Conservation (phyloP, 2,797 vertebrate genomes). For the Neosilurus hyrtlii region DNA sequence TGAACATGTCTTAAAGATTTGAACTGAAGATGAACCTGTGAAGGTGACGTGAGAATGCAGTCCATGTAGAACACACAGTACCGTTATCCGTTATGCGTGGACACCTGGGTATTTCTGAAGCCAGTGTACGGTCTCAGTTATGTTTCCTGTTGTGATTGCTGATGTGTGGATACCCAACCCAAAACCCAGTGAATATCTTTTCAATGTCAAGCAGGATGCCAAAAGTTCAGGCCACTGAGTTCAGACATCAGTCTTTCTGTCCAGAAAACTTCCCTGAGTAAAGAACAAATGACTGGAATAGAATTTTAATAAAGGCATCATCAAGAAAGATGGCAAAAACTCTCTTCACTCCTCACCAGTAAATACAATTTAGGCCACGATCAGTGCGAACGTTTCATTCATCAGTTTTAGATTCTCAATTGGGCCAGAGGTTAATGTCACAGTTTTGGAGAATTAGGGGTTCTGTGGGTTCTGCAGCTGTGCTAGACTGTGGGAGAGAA, state of each 20-base stretch:
- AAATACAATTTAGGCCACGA: not conserved
- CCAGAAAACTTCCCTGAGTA: not conserved
- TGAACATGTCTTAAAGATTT: too few relatives aligned
- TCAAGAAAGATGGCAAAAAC: not conserved
- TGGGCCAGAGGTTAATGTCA: not conserved
- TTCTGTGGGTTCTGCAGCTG: slow-evolving; percentile 45
- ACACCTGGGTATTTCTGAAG: not conserved
- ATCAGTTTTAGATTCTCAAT: not conserved
- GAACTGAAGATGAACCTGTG: not conserved
- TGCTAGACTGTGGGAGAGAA: slow-evolving; percentile 36
- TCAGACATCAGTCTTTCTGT: not conserved
- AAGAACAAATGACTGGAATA: not conserved
- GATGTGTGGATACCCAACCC: not conserved
- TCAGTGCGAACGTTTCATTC: not conserved
- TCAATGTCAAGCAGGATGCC: not conserved
- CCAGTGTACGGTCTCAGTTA: not conserved
- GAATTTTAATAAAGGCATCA: not conserved
- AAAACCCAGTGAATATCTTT: not conserved
- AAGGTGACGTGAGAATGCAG: not conserved
- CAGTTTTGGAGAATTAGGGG: slow-evolving; percentile 37
- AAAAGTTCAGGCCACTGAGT: not conserved
- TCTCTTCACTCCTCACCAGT: not conserved
- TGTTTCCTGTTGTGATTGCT: not conserved
- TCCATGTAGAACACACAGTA: not conserved
- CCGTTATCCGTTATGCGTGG: not conserved